Conservation (phyloP, 2,888 invertebrate species). For the Synergus laeviventris region DNA sequence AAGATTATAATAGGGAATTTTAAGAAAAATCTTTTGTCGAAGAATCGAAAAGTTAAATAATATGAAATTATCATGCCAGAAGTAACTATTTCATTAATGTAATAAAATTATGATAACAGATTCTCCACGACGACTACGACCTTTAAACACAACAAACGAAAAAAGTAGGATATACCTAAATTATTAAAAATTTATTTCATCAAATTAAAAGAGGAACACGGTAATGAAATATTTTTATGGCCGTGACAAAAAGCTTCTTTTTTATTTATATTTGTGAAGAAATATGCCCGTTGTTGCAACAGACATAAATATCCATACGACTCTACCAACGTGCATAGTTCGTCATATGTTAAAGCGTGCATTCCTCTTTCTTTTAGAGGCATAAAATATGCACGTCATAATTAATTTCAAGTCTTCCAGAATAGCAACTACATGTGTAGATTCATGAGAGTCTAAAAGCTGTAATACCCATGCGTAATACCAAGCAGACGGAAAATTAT, state of each 20-base stretch:
- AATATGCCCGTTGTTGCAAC: conserved; percentile 5
- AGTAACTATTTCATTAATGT: neutral
- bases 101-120: neutral
- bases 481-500: neutral
- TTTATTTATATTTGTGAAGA: conserved; percentile 22
- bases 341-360: conserved; percentile 30
- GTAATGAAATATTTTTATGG: conserved; percentile 38
- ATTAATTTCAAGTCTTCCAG: conserved; percentile 28
- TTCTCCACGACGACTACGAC: neutral
- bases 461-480: neutral
- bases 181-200: conserved; percentile 29
- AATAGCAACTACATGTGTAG: neutral
- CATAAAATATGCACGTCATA: conserved; percentile 24
- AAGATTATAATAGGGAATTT: neutral
- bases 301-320: conserved; percentile 24
- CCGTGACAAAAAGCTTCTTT: conserved; percentile 31
- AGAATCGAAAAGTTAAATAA: neutral
- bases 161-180: conserved; percentile 8
- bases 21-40: neutral
- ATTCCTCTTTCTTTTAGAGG: conserved; percentile 16
- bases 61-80: neutral
- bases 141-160: neutral
- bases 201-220: conserved; percentile 29
- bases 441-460: neutral
- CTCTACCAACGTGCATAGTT: conserved; percentile 19